These are phyloP conservation scores for Syrista parreyssii DNA, from an alignment of 2,888 invertebrate species.

Conservation along the genomic window DNA sequence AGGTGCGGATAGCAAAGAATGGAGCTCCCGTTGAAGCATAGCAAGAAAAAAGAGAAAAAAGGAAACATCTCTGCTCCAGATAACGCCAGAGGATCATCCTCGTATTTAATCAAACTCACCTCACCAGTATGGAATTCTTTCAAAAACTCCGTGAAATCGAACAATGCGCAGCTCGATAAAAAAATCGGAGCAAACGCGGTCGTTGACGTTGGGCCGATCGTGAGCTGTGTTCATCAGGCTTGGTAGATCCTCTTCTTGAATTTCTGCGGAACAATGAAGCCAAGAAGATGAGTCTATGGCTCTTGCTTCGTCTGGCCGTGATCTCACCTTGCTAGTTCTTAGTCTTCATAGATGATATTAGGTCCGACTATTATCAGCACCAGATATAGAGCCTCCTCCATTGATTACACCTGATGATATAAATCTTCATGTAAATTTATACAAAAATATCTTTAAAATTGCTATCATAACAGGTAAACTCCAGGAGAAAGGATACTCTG, in stretches of 20 bases:
- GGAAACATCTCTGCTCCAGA: not conserved
- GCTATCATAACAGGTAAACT: not conserved
- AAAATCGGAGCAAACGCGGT: constrained; percentile 18
- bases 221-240: not conserved
- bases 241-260: not conserved
- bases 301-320: not conserved
- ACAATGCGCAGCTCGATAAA: constrained; percentile 18
- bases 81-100: not conserved
- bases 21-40: not conserved
- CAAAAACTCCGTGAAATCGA: constrained; percentile 27
- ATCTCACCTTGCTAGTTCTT: not conserved
- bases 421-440: not conserved
- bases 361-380: not conserved
- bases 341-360: not conserved
- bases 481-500: not conserved
- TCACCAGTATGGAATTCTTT: constrained; percentile 15
- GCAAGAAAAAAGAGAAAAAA: not conserved
- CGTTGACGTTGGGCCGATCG: constrained; percentile 8
- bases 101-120: not conserved
- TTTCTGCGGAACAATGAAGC: not conserved
- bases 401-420: not conserved
- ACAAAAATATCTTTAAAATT: not conserved
- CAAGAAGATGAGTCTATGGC: not conserved
- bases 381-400: not conserved
- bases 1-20: not conserved